Evolutionary conservation across 2,797 vertebrate genomes (phyloP).

Genomic region (Synaphobranchus kaupii): DNA sequence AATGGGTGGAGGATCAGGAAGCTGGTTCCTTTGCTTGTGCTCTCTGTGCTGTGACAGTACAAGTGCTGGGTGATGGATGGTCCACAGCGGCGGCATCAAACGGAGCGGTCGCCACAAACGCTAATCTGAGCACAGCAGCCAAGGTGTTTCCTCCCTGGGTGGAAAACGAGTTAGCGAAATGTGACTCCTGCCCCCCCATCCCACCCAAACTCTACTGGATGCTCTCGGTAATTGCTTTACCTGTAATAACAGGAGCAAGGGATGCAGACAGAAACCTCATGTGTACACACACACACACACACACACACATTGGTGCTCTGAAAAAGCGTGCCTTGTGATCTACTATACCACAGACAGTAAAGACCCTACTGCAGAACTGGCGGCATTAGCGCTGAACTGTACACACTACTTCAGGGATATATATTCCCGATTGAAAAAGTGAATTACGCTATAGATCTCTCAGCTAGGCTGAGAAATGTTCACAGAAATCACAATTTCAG

Average conservation of each 20-base stretch:
- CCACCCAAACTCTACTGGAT: slow-evolving; percentile 21
- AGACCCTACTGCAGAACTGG: no score
- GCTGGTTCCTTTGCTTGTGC: background rate
- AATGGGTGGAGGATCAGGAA: background rate
- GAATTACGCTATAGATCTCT: background rate
- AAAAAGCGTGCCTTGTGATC: background rate
- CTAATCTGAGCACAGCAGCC: slow-evolving; percentile 48
- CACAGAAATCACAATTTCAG: background rate
- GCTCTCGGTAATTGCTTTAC: slow-evolving; percentile 49
- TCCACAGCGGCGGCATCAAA: slow-evolving; percentile 34
- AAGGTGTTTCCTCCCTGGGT: slow-evolving; percentile 49
- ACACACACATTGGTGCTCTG: background rate
- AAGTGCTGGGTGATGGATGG: slow-evolving; percentile 27
- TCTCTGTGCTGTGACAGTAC: slow-evolving; percentile 8
- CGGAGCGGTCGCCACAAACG: slow-evolving; percentile 44
- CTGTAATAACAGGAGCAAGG: slow-evolving; percentile 23
- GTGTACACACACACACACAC: slow-evolving; percentile 2
- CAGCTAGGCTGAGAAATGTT: background rate
- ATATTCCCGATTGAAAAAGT: background rate
- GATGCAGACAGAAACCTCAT: slow-evolving; percentile 29
- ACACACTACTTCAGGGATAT: background rate
- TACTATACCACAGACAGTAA: background rate
- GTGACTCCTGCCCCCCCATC: slow-evolving; percentile 40
- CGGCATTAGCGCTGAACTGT: background rate
- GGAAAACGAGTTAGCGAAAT: slow-evolving; percentile 46